phyloP scores from a whole-genome alignment of 2,113 vertebrate genomes.

The Nothocercus julius region DNA sequence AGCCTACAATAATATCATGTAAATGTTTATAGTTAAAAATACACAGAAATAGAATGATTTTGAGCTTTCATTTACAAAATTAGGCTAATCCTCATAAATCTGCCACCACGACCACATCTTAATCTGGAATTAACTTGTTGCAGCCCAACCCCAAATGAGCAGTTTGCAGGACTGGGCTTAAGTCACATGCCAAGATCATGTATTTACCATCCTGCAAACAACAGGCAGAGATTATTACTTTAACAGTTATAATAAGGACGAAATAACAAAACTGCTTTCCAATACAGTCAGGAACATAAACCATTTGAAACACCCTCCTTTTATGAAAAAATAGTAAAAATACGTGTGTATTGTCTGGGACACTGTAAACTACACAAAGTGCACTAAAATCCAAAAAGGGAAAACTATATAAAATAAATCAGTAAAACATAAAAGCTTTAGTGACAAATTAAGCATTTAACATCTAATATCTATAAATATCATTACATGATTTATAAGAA shows the following conservation, averaged over 20 bases:
- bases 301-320: background rate
- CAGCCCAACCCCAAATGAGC: background rate
- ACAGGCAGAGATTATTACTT: conserved; percentile 35
- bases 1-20: background rate
- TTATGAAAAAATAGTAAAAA: conserved; percentile 4
- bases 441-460: background rate
- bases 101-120: background rate
- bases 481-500: conserved; percentile 4
- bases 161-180: background rate
- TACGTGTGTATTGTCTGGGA: background rate
- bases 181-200: background rate
- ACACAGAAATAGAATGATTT: background rate
- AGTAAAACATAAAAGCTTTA: conserved; percentile 11
- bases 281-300: background rate
- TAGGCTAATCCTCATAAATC: background rate
- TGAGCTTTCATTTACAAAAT: background rate
- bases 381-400: background rate
- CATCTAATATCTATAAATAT: conserved; percentile 18
- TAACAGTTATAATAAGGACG: conserved; percentile 14
- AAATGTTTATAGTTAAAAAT: background rate
- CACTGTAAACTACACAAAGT: background rate
- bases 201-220: conserved; percentile 17
- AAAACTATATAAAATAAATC: background rate
- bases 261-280: conserved; percentile 33
- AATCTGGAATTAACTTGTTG: background rate